Conservation (phyloP, 2,797 vertebrate species). For the Pangasius sanitwongsei region DNA sequence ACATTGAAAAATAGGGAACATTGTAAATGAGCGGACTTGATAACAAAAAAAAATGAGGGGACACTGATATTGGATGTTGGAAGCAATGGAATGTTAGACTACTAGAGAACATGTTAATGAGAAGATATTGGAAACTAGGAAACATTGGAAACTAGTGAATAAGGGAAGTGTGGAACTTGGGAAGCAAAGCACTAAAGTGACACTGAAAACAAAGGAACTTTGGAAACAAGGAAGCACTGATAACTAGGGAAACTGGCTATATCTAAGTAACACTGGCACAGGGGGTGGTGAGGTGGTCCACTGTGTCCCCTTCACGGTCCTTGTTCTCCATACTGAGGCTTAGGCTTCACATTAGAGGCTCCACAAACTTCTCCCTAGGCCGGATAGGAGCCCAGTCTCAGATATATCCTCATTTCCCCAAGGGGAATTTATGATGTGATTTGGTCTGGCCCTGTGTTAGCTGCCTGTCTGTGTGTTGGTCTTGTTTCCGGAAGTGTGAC, state of each 20-base stretch:
- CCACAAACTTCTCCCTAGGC: neutral
- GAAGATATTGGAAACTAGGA: neutral
- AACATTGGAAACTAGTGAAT: neutral
- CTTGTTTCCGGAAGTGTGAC: slow-evolving; percentile 68
- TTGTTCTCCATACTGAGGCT: neutral
- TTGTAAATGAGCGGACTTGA: neutral
- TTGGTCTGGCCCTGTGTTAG: neutral
- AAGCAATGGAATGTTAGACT: neutral
- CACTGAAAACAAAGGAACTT: neutral
- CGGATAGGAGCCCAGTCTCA: neutral
- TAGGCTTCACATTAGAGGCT: neutral
- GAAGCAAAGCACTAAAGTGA: neutral
- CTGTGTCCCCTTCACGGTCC: neutral
- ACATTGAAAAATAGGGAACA: neutral
- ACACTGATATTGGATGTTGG: neutral
- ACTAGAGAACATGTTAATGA: neutral
- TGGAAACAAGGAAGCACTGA: neutral
- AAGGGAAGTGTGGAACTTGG: neutral
- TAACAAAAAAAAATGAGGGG: too few relatives aligned
- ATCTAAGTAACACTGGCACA: neutral
- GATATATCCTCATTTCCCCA: neutral
- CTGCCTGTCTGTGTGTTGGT: slow-evolving; percentile 59
- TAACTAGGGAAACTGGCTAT: neutral
- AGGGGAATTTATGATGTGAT: neutral
- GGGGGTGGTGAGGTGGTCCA: neutral